These are phyloP conservation scores for Pantherophis alleghaniensis DNA, from an alignment of 2,797 vertebrate species.

Conservation along the genomic window DNA sequence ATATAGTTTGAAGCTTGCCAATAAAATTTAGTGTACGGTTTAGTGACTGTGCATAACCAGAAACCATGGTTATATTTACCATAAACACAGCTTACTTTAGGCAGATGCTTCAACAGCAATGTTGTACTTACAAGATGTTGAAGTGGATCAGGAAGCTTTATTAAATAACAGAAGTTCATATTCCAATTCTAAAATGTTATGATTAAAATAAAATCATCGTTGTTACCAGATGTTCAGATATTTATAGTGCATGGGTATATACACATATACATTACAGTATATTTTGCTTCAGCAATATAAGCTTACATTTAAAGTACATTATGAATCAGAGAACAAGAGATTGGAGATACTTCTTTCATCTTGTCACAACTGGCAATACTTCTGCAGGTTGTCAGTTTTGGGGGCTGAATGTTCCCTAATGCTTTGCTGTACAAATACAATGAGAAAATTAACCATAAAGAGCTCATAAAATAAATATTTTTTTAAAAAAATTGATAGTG, in stretches of 20 bases:
- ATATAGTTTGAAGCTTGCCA: not conserved
- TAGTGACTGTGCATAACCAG: not conserved
- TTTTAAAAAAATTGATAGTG: not conserved
- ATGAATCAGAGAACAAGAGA: not conserved
- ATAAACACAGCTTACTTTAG: not conserved
- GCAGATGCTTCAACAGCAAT: not conserved
- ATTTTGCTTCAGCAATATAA: not conserved
- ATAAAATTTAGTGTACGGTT: not conserved
- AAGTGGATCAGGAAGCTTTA: not conserved
- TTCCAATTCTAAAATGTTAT: not conserved
- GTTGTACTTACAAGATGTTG: not conserved
- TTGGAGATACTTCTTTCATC: not conserved
- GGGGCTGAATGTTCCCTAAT: not conserved
- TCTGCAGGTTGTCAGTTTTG: not conserved
- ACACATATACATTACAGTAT: not conserved
- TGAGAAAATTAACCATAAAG: not conserved
- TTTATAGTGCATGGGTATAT: not conserved
- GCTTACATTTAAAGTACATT: not conserved
- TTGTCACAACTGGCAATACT: not conserved
- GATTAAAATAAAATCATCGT: not conserved
- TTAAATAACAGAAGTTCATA: not conserved
- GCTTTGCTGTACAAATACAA: not conserved
- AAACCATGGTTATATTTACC: not conserved
- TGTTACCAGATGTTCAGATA: not conserved
- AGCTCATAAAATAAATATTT: not conserved